A percentile compares a stretch with the other conserved stretches of the same genome.
phyloP scores from a whole-genome alignment of 2,888 invertebrate genomes.

The Aradus depressus region DNA sequence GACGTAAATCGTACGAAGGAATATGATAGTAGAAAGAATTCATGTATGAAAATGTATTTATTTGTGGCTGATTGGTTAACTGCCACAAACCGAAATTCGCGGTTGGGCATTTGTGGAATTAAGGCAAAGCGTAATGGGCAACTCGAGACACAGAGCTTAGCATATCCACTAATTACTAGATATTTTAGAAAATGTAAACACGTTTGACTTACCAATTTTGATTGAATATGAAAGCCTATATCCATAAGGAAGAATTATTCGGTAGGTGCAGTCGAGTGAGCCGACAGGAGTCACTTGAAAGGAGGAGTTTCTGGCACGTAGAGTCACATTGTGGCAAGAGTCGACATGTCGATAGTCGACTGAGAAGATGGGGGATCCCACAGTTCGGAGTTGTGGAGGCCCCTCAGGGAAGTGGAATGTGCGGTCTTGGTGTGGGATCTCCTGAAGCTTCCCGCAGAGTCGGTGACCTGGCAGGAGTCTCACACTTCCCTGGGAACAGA shows the following conservation, averaged over 20 bases:
- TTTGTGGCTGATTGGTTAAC: no score
- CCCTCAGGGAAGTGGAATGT: slow-evolving; percentile 48
- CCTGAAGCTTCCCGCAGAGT: slow-evolving; percentile 60
- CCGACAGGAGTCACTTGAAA: slow-evolving; percentile 44
- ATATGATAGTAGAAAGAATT: no score
- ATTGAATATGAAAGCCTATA: slow-evolving; percentile 48
- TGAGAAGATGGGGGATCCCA: slow-evolving; percentile 40
- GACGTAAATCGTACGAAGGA: no score
- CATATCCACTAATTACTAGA: no score
- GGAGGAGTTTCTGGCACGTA: slow-evolving; percentile 51
- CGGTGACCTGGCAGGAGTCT: slow-evolving; percentile 22
- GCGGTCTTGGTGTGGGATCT: slow-evolving; percentile 47
- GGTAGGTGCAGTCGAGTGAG: slow-evolving; percentile 53
- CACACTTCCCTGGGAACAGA: slow-evolving; percentile 38
- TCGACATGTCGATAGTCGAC: slow-evolving; percentile 45
- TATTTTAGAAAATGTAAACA: not conserved
- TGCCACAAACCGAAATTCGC: no score
- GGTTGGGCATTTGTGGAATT: no score
- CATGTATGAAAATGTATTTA: no score
- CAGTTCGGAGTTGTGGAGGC: slow-evolving; percentile 34
- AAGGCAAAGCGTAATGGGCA: no score
- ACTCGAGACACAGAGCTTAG: no score
- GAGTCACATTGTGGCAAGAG: slow-evolving; percentile 58
- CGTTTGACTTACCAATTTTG: slow-evolving; percentile 13
- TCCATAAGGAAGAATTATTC: slow-evolving; percentile 58